Evolutionary conservation across 2,888 invertebrate species (phyloP).

Genomic region (Ectobius pallidus): DNA sequence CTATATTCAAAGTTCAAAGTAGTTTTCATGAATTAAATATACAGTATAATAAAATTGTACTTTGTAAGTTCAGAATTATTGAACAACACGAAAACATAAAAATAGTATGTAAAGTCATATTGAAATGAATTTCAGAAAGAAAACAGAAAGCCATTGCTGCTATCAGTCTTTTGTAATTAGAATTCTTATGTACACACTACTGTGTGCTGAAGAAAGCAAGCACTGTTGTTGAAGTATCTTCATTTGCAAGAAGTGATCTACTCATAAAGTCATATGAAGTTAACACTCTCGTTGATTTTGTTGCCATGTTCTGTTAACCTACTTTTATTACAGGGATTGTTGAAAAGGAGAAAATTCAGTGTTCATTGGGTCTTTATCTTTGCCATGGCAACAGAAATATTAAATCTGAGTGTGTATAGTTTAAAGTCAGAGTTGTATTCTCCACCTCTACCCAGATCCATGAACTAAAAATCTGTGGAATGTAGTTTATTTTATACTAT

Average conservation of each 20-base stretch:
- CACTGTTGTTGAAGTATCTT: not conserved
- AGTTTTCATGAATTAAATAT: conserved; percentile 4
- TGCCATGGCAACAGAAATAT: not conserved
- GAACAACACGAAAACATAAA: not conserved
- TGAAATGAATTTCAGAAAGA: not conserved
- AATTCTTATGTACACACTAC: not conserved
- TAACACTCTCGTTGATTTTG: not conserved
- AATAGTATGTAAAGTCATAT: not conserved
- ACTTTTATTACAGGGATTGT: not conserved
- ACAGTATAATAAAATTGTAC: not conserved
- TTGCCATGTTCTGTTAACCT: not conserved
- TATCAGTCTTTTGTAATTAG: not conserved
- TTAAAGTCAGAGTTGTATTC: too few relatives aligned
- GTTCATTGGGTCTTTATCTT: not conserved
- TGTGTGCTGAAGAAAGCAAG: not conserved
- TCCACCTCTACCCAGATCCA: too few relatives aligned
- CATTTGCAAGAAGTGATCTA: not conserved
- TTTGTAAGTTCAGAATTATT: not conserved
- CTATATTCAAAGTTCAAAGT: too few relatives aligned
- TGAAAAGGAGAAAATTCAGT: not conserved
- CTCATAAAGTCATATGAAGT: not conserved
- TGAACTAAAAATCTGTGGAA: too few relatives aligned
- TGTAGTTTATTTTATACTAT: too few relatives aligned
- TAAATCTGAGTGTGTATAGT: too few relatives aligned
- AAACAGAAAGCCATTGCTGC: not conserved